A percentile compares a stretch with the other conserved stretches of the same genome.
These are phyloP conservation scores for Phoxinus phoxinus DNA, from an alignment of 2,113 vertebrate species.

Conservation along the genomic window DNA sequence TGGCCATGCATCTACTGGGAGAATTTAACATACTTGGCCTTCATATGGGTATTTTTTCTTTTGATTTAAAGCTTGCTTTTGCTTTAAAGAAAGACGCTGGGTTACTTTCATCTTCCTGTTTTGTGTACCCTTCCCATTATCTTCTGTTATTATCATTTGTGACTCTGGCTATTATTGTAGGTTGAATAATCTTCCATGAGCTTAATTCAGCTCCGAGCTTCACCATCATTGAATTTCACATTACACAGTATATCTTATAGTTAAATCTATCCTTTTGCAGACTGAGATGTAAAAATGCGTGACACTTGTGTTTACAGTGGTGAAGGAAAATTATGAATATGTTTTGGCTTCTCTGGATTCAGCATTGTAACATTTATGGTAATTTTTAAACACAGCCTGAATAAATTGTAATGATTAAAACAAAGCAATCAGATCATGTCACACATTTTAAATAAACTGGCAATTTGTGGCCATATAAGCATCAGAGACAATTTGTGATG, in stretches of 20 bases:
- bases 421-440: background rate
- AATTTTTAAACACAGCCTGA: background rate
- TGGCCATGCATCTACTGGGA: background rate
- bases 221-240: background rate
- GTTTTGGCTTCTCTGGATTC: background rate
- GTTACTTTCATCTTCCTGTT: background rate
- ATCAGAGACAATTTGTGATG: background rate
- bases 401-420: background rate
- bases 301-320: background rate
- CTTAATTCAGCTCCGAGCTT: background rate
- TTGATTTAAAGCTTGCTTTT: background rate
- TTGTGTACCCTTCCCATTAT: slow-evolving; percentile 4
- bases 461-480: background rate
- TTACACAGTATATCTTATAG: background rate
- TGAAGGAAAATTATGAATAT: background rate
- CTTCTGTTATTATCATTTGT: background rate
- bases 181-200: background rate
- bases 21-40: background rate
- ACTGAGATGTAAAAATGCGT: background rate
- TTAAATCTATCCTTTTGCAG: background rate
- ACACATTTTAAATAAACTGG: background rate
- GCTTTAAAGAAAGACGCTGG: background rate
- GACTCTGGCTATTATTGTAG: background rate
- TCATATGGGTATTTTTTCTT: background rate
- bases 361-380: background rate